Evolutionary conservation across 2,113 vertebrate genomes (phyloP).

Genomic region (Setophaga petechia): DNA sequence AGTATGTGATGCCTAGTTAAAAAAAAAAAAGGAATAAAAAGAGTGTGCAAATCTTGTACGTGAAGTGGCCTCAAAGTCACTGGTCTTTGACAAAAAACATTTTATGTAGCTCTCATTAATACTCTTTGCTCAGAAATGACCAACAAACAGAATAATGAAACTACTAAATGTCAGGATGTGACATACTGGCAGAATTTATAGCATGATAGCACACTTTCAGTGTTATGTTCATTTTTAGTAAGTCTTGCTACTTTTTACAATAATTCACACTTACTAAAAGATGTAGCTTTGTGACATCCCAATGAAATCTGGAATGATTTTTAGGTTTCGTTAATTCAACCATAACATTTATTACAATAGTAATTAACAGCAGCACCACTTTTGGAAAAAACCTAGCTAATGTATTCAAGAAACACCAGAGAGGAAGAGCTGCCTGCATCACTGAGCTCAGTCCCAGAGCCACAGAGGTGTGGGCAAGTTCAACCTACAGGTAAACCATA

Average conservation of each 20-base stretch:
- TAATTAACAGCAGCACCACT: background rate
- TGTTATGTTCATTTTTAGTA: background rate
- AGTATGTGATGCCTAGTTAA: background rate
- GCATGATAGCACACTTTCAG: background rate
- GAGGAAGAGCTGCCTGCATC: background rate
- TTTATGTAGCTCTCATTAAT: background rate
- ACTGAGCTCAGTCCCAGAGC: background rate
- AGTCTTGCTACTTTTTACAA: background rate
- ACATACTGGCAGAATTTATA: background rate
- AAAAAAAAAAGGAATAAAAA: background rate
- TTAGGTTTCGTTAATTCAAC: background rate
- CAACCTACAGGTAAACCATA: background rate
- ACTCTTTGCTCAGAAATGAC: background rate
- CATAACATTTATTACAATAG: background rate
- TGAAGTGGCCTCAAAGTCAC: background rate
- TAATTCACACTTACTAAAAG: background rate
- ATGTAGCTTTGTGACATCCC: background rate
- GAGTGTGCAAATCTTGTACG: background rate
- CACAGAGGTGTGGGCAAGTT: background rate
- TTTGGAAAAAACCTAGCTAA: background rate
- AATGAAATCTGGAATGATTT: background rate
- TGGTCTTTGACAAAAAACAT: background rate
- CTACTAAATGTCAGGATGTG: background rate
- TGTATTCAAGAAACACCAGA: background rate
- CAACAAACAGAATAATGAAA: conserved; percentile 21